Percentiles rank a stretch among this genome's conserved stretches.
Evolutionary conservation across 2,888 invertebrate genomes (phyloP).

Genomic region (Trachelus tabidus): DNA sequence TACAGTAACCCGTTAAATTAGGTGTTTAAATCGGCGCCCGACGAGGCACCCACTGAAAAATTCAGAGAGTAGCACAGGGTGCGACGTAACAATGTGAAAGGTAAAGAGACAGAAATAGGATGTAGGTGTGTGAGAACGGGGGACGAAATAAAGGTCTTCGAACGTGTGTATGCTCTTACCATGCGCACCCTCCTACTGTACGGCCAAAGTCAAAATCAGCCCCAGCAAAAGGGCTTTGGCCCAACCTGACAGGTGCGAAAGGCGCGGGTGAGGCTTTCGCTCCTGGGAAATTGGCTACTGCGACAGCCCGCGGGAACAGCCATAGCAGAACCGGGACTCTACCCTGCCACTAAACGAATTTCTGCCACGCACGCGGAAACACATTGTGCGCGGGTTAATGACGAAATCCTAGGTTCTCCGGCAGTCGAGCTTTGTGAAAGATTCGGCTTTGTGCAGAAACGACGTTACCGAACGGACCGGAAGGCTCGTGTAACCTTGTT

Average conservation of each 20-base stretch:
- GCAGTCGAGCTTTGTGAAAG: constrained; percentile 16
- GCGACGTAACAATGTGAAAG: background rate
- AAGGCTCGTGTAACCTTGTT: constrained; percentile 33
- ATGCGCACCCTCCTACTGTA: background rate
- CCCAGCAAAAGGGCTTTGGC: background rate
- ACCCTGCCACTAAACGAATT: background rate
- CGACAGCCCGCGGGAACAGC: background rate
- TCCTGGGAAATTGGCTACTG: constrained; percentile 23
- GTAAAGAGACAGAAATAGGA: background rate
- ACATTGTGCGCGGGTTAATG: constrained; percentile 33
- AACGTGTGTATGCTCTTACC: background rate
- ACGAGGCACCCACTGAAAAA: background rate
- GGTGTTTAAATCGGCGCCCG: constrained; percentile 18
- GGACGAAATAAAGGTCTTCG: background rate
- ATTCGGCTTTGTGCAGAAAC: background rate
- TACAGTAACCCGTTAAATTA: constrained; percentile 28
- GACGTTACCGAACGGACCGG: constrained; percentile 14
- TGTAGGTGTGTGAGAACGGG: background rate
- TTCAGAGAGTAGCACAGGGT: background rate
- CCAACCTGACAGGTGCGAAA: background rate
- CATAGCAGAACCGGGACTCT: background rate
- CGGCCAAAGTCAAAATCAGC: background rate
- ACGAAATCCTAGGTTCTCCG: constrained; percentile 31
- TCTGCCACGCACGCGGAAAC: background rate
- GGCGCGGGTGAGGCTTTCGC: background rate